phyloP scores from a whole-genome alignment of 2,113 vertebrate genomes.

The Himantopus leucocephalus region DNA sequence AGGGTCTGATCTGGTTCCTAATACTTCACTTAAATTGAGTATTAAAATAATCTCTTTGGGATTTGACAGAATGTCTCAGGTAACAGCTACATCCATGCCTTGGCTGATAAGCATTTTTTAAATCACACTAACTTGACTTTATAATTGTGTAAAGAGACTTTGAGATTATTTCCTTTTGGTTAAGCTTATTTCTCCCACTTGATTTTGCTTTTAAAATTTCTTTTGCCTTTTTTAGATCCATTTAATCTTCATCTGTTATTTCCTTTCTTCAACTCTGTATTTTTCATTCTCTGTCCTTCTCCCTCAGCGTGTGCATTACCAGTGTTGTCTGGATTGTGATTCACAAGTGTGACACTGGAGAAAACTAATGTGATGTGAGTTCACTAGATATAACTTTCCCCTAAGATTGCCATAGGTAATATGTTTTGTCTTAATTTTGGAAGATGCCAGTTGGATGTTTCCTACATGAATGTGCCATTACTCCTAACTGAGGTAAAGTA shows the following conservation, averaged over 20 bases:
- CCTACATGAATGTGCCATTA: background rate
- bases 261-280: background rate
- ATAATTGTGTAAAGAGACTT: background rate
- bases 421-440: background rate
- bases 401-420: background rate
- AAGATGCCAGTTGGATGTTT: background rate
- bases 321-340: background rate
- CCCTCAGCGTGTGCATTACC: background rate
- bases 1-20: background rate
- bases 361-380: background rate
- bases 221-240: accelerated
- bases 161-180: background rate
- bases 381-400: background rate
- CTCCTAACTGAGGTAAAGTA: background rate
- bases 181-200: background rate
- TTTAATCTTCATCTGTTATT: background rate
- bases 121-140: background rate
- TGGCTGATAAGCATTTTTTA: background rate
- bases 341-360: background rate
- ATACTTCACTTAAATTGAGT: background rate
- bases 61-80: background rate
- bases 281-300: background rate
- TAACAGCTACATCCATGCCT: background rate
- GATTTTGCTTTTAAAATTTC: background rate
- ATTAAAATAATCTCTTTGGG: background rate